A percentile compares a stretch with the other conserved stretches of the same genome.
These are phyloP conservation scores for Apeira syringaria DNA, from an alignment of 2,888 invertebrate genomes.

Conservation along the genomic window DNA sequence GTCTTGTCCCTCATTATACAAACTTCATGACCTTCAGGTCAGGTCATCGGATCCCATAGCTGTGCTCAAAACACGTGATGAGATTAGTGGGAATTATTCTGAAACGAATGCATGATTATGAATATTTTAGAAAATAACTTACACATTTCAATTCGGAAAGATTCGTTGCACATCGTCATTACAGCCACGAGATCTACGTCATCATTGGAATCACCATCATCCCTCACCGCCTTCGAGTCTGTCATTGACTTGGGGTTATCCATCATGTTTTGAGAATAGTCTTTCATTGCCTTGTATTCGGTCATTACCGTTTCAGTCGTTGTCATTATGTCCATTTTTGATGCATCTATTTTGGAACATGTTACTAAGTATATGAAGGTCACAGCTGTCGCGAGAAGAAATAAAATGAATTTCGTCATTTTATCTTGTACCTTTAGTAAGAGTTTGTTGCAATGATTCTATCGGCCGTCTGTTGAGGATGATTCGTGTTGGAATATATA, in stretches of 20 bases:
- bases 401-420: not conserved
- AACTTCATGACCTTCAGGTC: too few species aligned
- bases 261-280: too few species aligned
- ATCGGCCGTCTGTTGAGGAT: not conserved
- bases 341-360: slow-evolving; percentile 8
- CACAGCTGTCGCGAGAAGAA: not conserved
- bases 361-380: slow-evolving; percentile 1
- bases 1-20: too few species aligned
- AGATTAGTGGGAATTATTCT: too few species aligned
- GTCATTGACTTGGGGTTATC: slow-evolving; percentile 17
- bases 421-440: not conserved
- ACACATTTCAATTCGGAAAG: slow-evolving; percentile 80
- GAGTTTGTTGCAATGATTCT: not conserved
- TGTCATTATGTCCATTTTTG: slow-evolving; percentile 1
- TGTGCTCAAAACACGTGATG: too few species aligned
- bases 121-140: slow-evolving; percentile 37
- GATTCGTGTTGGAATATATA: not conserved
- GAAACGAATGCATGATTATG: too few species aligned
- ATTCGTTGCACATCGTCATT: slow-evolving; percentile 77
- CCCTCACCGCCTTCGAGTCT: slow-evolving; percentile 14
- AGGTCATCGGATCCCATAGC: too few species aligned
- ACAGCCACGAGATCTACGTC: slow-evolving; percentile 58
- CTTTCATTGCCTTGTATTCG: too few species aligned
- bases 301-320: slow-evolving; percentile 5
- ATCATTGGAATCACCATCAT: slow-evolving; percentile 9